Base-by-base conservation (phyloP, 2,797 vertebrate genomes). In the Syngnathus rostellatus region DNA sequence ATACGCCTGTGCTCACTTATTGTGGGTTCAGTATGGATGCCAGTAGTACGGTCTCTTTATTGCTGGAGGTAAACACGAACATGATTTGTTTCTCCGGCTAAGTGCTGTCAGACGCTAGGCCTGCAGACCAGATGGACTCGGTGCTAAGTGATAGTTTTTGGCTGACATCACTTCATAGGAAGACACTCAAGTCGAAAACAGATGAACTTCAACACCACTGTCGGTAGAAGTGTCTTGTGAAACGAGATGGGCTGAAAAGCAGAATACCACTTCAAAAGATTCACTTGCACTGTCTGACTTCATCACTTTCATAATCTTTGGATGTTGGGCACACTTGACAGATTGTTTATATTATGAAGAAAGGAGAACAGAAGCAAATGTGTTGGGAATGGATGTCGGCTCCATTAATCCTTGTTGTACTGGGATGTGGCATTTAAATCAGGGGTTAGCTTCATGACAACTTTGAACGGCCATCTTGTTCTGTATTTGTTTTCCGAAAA, bases 161-260 rank as follows among this genome's bases (percentile, higher is more conserved):
- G 85, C 87, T 90, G 89, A 89, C 86, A 88, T 90, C 89, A 89
- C 78, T 66, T 80, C 72, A 70, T 72, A 79, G 69, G 78, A 68
- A 77, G 76, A 76, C 75, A 67, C 75, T 69, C 63, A 55, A 67
- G 64, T 64, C 66, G 60, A 73, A 77, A 75, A 68, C 58, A 69
- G 73, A 82, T 75, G 75, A 75, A 64, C 76, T 77, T 65, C 46
- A 72, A 65, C 72, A 70, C 59, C 43, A 65, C 38, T 17, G 67
- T 7, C 61, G 23, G 31, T 45, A 68, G 41, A 68, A 45, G 38
- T 38, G 46, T 54, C 37, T 60, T 41, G 58, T 65, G 65, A 64
- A 74, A 70, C 19, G 46, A 73, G 41, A 54, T 39, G 58, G 67
- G 3, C 6, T 64, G 48, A 70, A 70, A 62, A 65, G 70, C 74